Percentiles rank a stretch among this genome's conserved stretches.
Conservation (phyloP, 2,113 vertebrate species). For the Pipra filicauda region DNA sequence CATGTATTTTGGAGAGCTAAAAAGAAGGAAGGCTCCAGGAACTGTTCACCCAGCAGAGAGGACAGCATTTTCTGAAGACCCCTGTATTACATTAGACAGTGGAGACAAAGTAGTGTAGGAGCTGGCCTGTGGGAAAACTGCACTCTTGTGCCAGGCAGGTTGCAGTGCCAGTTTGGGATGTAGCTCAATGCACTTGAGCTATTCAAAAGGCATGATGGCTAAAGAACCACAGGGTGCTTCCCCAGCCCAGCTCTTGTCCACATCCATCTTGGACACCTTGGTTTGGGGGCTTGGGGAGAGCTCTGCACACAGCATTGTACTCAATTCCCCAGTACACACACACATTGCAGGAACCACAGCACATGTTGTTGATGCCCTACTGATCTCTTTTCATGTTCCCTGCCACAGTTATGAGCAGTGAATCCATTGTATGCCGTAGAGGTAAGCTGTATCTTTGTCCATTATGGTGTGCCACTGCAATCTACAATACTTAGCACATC, state of each 20-base stretch:
- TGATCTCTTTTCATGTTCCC: background rate
- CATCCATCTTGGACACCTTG: background rate
- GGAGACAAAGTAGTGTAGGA: background rate
- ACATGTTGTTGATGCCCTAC: background rate
- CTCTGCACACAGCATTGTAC: background rate
- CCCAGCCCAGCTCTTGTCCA: background rate
- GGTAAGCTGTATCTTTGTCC: background rate
- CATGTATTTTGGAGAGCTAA: background rate
- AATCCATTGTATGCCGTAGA: fast-evolving
- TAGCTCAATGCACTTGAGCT: background rate
- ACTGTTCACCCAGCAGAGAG: background rate
- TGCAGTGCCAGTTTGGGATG: background rate
- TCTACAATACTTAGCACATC: background rate
- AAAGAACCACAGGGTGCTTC: background rate
- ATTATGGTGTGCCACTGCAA: background rate
- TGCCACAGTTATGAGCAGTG: fast-evolving
- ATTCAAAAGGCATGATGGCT: background rate
- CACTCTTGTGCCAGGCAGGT: background rate
- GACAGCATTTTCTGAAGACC: background rate
- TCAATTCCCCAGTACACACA: fast-evolving
- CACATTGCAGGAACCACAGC: background rate
- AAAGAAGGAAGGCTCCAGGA: background rate
- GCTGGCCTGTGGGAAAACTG: background rate
- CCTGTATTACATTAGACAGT: fast-evolving
- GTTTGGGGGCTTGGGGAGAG: background rate